phyloP scores from a whole-genome alignment of 2,888 invertebrate genomes.

The Odontothrips loti region DNA sequence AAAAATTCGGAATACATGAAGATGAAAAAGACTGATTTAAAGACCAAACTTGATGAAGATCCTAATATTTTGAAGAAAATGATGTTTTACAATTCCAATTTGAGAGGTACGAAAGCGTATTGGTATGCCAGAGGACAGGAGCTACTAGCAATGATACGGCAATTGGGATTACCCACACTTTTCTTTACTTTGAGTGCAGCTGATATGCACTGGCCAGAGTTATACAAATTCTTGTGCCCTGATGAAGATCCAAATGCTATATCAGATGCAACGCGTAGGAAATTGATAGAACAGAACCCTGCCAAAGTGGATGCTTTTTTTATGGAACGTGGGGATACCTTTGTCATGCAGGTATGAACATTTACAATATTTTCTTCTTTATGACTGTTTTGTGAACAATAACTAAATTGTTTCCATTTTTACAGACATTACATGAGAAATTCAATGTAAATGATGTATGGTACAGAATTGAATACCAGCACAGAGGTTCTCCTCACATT shows the following conservation, averaged over 20 bases:
- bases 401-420: constrained; percentile 22
- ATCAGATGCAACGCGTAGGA: constrained; percentile 24
- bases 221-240: constrained; percentile 28
- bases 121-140: constrained; percentile 33
- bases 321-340: background rate
- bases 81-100: constrained; percentile 17
- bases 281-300: constrained; percentile 30
- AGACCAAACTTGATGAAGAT: constrained; percentile 32
- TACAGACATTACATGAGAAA: background rate
- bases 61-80: background rate
- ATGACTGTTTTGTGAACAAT: constrained; percentile 33
- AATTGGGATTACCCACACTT: constrained; percentile 34
- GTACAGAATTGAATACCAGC: constrained; percentile 34
- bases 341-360: constrained; percentile 24
- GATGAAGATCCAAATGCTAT: constrained; percentile 18
- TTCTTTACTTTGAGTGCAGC: constrained; percentile 37
- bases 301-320: background rate
- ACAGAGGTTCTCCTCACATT: constrained; percentile 36
- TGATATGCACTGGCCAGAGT: constrained; percentile 36
- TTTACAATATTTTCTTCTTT: constrained; percentile 31
- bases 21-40: constrained; percentile 27
- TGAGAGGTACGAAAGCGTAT: constrained; percentile 34
- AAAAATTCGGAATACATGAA: too few relatives aligned
- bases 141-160: constrained; percentile 35
- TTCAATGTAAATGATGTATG: constrained; percentile 32